Evolutionary conservation across 1,140 invertebrate genomes (phyloP), one percentile per base, ranked within the genome.

Genomic region (Cydia pomonella): DNA sequence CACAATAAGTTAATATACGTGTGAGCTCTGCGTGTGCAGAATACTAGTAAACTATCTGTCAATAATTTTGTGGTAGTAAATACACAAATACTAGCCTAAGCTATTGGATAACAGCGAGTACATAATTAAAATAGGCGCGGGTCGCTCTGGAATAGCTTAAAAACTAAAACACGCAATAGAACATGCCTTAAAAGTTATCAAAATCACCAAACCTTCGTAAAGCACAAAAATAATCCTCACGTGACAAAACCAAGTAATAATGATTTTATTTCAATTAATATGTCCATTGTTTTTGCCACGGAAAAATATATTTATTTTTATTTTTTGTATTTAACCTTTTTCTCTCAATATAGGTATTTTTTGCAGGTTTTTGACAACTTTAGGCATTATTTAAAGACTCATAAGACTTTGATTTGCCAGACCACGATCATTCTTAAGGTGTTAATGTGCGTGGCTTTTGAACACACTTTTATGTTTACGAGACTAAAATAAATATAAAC

Each of bases 271-370:
- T 18, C 23, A 64, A 64, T 27, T n/a, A 21, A 29, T 18, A 18
- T 18, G 27, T 18, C 2, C 64, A 9, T 69, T 6, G 64, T 69
- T 69, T 69, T 38, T 69, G 64, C 29, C 64, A 69, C 29, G n/a
- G 10, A 9, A 69, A 41, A 69, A 18, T 38, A 23, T n/a, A 38
- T 69, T 69, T 41, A 12, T 44, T 44, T 44, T 16, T 12, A 44
- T 44, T 44, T 12, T 16, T n/a, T n/a, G n/a, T n/a, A n/a, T n/a
- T n/a, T n/a, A 33, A 33, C 33, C 33, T 38, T 38, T 38, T 38
- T 38, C 33, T 38, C 10, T 38, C 33, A 10, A 16, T 44, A 16
- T 10, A 16, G 0, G 7, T 44, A 44, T 38, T 10, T 38, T 38
- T 27, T 3, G 10, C 12, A 44, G 10, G 41, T 44, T 44, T 16